Conservation (phyloP, 2,797 vertebrate species). For the Carcharodon carcharias region DNA sequence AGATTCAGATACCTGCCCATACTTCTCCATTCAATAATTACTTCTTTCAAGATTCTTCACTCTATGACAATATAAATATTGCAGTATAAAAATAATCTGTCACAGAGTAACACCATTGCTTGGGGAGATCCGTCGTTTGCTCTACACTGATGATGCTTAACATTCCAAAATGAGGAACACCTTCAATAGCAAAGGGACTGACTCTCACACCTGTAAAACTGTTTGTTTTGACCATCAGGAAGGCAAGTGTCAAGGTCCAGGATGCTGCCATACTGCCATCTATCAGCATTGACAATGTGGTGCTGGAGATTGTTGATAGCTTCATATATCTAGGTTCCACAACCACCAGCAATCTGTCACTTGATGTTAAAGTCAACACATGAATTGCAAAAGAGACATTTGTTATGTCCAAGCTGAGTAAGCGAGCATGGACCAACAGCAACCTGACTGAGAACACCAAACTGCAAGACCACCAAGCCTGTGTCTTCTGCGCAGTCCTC, state of each 20-base stretch:
- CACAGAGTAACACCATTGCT: background rate
- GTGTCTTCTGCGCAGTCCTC: too few species aligned
- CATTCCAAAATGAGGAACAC: background rate
- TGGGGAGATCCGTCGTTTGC: background rate
- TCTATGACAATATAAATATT: background rate
- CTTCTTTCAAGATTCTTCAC: background rate
- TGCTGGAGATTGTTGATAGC: background rate
- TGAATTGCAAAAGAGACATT: background rate
- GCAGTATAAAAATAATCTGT: background rate
- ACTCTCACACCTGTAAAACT: background rate
- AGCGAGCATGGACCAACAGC: background rate
- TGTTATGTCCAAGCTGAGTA: too few species aligned
- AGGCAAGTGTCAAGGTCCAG: background rate
- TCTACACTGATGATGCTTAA: background rate
- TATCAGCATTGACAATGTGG: background rate
- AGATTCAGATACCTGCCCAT: background rate
- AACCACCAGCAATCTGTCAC: background rate
- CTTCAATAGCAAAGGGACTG: background rate
- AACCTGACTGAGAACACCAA: too few species aligned
- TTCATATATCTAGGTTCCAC: background rate
- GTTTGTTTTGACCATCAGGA: background rate
- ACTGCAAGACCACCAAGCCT: too few species aligned
- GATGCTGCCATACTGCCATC: background rate
- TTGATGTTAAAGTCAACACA: background rate
- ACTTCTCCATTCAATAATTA: background rate